Evolutionary conservation across 2,113 vertebrate genomes (phyloP), one percentile per base, ranked within the genome.

Genomic region (Leptocoma aspasia): DNA sequence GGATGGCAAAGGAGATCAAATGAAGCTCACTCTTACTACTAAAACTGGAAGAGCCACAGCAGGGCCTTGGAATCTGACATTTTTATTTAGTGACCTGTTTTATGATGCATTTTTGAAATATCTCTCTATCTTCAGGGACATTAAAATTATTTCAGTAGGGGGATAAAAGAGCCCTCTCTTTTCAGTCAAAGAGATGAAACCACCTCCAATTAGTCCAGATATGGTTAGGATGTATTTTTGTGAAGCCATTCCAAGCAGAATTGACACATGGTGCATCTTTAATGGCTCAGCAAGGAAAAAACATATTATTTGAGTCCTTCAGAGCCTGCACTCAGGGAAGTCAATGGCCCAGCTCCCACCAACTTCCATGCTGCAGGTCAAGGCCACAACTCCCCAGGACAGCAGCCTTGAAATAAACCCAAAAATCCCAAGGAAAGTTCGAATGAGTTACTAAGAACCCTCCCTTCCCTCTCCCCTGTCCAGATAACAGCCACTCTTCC

Each of bases 401-500:
- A 85, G 73, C 65, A 56, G 80, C 89, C 66, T 68, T 72, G 89
- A 95, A 92, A 81, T 20, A 64, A 89, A 81, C 9, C 59, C 84
- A 73, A 65, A 59, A 50, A 59, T 19, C 59, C 64, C 56, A 70
- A 78, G 65, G 57, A 90, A 91, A 86, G 64, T 85, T 14, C 91
- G 93, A 97, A 90, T 92, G 96, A 91, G 87, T 86, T 65, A 90
- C 93, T 92, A 92, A 94, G 91, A 91, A 89, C 94, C 95, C 89
- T 94, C 87, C 76, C 69, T 93, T 92, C 52, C 63, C 69, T 79
- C 86, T 94, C 54, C 71, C 86, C 83, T 86, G 69, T 66, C 68
- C 94, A 82, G 93, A 86, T 90, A 96, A 81, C 82, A 87, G 93
- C 78, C 3, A 1, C 82, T 91, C 85, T 95, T 94, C 94, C 94